Conservation (phyloP, 2,113 vertebrate genomes). For the Lycaon pictus region DNA sequence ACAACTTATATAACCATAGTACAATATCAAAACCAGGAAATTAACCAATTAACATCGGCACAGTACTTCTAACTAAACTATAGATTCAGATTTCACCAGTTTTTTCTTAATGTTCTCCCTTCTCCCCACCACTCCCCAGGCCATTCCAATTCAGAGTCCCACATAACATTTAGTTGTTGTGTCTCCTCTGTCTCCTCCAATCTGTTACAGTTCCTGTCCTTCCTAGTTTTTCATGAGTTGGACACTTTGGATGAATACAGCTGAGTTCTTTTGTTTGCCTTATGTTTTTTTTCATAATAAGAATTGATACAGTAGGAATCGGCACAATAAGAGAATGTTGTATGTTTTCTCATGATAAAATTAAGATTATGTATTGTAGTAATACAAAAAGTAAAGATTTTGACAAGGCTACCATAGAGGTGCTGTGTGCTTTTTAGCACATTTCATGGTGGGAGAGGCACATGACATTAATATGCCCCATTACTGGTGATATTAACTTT, state of each 20-base stretch:
- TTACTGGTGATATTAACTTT: not conserved
- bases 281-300: not conserved
- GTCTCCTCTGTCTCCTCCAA: not conserved
- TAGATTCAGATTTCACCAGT: not conserved
- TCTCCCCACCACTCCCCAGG: not conserved
- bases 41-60: not conserved
- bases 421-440: not conserved
- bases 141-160: not conserved
- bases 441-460: not conserved
- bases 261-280: not conserved
- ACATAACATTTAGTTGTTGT: not conserved
- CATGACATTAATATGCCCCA: not conserved
- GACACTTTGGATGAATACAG: not conserved
- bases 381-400: not conserved
- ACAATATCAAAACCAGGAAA: not conserved
- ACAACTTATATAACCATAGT: not conserved
- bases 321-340: not conserved
- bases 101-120: not conserved
- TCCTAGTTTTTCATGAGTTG: not conserved
- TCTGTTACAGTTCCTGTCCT: not conserved
- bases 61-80: not conserved
- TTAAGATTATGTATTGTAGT: not conserved
- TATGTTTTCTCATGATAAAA: not conserved
- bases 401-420: not conserved
- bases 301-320: not conserved